Evolutionary conservation across 2,797 vertebrate genomes (phyloP).

Genomic region (Pseudomugil gertrudae): DNA sequence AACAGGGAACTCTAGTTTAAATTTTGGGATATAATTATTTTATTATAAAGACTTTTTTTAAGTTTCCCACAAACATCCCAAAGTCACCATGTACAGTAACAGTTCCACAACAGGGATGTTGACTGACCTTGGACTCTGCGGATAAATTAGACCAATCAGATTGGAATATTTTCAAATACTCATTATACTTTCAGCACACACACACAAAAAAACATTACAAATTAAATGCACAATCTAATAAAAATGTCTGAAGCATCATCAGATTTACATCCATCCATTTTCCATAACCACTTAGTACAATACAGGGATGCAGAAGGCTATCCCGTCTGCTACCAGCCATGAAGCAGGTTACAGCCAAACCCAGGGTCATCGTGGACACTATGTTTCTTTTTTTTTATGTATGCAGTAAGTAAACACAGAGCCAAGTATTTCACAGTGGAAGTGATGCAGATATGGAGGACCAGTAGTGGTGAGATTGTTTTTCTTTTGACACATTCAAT

Average conservation of each 20-base stretch:
- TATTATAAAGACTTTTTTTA: too few species aligned
- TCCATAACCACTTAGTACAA: not conserved
- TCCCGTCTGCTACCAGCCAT: not conserved
- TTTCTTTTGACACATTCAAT: not conserved
- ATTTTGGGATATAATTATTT: not conserved
- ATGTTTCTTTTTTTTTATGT: not conserved
- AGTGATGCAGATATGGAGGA: not conserved
- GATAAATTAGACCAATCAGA: not conserved
- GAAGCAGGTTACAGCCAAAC: not conserved
- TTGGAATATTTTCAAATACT: not conserved
- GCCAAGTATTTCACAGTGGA: not conserved
- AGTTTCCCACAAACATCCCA: not conserved
- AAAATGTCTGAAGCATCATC: not conserved
- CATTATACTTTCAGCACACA: not conserved
- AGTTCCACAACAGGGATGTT: not conserved
- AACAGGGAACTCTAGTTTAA: not conserved
- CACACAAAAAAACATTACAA: not conserved
- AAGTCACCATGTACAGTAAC: not conserved
- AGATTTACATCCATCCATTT: not conserved
- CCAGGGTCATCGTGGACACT: not conserved
- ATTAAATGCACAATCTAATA: not conserved
- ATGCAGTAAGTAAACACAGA: not conserved
- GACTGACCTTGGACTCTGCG: not conserved
- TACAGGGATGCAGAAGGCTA: not conserved
- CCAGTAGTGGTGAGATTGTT: not conserved